Evolutionary conservation across 2,113 vertebrate genomes (phyloP).

Genomic region (Sceloporus undulatus): DNA sequence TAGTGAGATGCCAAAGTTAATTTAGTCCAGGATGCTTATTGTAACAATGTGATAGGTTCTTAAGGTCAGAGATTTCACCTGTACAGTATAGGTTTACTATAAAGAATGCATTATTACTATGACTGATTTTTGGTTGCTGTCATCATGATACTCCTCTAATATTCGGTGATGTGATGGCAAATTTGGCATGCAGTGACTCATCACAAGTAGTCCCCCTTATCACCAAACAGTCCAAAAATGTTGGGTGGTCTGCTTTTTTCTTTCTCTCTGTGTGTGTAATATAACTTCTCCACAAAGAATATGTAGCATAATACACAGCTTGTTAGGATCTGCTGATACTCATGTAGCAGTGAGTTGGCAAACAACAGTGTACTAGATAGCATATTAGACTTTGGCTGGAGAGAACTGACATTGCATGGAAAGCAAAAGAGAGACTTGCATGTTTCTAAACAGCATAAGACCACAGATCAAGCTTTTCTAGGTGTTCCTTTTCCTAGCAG

Average conservation of each 20-base stretch:
- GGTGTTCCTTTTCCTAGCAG: background rate
- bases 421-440: background rate
- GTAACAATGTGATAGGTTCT: background rate
- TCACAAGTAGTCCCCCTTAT: background rate
- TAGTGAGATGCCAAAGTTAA: background rate
- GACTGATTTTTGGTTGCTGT: background rate
- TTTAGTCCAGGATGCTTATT: background rate
- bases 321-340: background rate
- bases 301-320: background rate
- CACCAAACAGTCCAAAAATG: background rate
- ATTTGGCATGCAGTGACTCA: background rate
- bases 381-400: background rate
- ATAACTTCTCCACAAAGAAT: background rate
- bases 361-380: background rate
- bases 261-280: background rate
- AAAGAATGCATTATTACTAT: background rate
- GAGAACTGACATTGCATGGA: background rate
- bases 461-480: background rate
- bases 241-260: too few species aligned
- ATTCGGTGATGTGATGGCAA: background rate
- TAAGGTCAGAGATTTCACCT: background rate
- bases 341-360: background rate
- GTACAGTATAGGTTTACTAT: background rate
- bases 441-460: background rate
- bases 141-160: background rate